Evolutionary conservation across 2,113 vertebrate genomes (phyloP).

Genomic region (Prochilodus magdalenae): DNA sequence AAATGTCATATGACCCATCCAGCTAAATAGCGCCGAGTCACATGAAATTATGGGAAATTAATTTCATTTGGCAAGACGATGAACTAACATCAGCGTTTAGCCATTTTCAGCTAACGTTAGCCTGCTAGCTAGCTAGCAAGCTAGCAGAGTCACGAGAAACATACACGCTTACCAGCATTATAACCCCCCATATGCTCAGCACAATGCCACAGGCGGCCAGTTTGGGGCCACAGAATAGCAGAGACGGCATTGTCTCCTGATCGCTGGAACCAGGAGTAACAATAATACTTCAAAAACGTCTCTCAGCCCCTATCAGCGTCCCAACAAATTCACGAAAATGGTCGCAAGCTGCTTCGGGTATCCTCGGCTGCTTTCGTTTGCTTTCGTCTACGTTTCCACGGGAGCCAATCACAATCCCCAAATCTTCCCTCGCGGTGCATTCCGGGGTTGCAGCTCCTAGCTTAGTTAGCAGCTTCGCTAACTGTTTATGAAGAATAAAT

Average conservation of each 20-base stretch:
- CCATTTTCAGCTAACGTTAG: not conserved
- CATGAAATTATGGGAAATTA: no score
- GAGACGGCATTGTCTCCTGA: constrained; percentile 78
- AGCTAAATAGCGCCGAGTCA: no score
- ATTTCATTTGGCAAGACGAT: no score
- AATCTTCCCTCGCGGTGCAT: constrained; percentile 8
- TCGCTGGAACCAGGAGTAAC: not conserved
- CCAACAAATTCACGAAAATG: constrained; percentile 8
- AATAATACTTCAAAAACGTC: not conserved
- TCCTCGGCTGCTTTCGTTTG: not conserved
- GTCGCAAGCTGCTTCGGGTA: not conserved
- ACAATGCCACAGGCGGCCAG: constrained; percentile 93
- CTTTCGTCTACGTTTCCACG: not conserved
- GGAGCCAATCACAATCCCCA: constrained; percentile 26
- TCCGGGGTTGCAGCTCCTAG: constrained; percentile 37
- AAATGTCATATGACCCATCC: no score
- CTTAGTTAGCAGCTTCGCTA: not conserved
- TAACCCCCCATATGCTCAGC: constrained; percentile 90
- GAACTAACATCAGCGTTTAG: no score
- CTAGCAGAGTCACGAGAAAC: constrained; percentile 15
- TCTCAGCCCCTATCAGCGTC: not conserved
- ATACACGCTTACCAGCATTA: constrained; percentile 86
- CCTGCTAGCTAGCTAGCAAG: constrained; percentile 17
- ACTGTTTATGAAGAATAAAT: not conserved
- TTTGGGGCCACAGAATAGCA: constrained; percentile 92